A percentile compares a stretch with the other conserved stretches of the same genome.
Evolutionary conservation across 2,888 invertebrate genomes (phyloP).

Genomic region (Erannis defoliaria): DNA sequence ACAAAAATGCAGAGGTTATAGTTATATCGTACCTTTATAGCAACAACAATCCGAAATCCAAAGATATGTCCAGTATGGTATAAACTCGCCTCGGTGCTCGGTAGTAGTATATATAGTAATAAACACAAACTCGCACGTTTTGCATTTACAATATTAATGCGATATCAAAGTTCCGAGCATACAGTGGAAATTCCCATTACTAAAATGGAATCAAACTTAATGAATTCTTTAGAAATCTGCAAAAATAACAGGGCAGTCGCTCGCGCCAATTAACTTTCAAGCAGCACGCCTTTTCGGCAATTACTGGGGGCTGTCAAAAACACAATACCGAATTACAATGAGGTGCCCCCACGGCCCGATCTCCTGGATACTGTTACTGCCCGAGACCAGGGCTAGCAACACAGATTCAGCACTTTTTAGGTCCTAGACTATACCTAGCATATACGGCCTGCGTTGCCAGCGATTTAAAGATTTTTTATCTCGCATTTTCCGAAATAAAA

Average conservation of each 20-base stretch:
- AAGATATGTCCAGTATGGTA: no score
- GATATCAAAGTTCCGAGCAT: not conserved
- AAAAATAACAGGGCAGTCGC: constrained; percentile 34
- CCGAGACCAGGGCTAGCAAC: constrained; percentile 3
- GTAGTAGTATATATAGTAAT: no score
- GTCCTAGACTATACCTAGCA: no score
- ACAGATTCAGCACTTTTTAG: not conserved
- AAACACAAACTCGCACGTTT: not conserved
- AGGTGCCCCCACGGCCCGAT: constrained; percentile 19
- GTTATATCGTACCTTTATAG: no score
- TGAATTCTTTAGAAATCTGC: constrained; percentile 38
- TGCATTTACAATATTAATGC: not conserved
- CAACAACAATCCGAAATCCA: no score
- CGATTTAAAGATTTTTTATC: no score
- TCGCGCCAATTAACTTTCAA: constrained; percentile 45
- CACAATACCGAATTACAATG: constrained; percentile 49
- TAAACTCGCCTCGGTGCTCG: no score
- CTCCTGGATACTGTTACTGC: constrained; percentile 34
- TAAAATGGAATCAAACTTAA: constrained; percentile 34
- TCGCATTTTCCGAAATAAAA: no score
- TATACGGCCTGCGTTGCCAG: no score
- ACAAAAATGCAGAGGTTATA: no score
- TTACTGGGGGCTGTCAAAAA: constrained; percentile 47
- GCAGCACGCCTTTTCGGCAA: constrained; percentile 38
- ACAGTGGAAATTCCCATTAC: not conserved